Evolutionary conservation across 2,113 vertebrate genomes (phyloP), one percentile per base, ranked within the genome.

Genomic region (Anarrhichthys ocellatus): DNA sequence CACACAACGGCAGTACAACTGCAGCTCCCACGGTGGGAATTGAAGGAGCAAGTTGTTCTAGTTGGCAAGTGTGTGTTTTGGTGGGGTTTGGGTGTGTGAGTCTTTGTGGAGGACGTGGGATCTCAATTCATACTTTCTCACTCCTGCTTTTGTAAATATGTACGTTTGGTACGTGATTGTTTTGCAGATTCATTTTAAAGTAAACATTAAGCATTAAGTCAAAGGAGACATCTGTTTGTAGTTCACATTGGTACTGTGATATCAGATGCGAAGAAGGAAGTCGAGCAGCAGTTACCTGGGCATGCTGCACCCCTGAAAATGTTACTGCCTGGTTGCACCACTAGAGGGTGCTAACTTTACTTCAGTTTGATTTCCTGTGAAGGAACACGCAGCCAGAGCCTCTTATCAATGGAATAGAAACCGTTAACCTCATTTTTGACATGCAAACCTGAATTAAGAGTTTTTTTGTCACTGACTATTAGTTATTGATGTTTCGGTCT

Each of bases 41-140:
- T 22, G 56, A 46, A 58, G 74, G 6, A n/a, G 62, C 22, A 48
- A 15, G 22, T 42, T 62, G 7, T 22, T 76, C 34, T 75, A 14
- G 11, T 75, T 75, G 63, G 54, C 88, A 52, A 85, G 80, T 88
- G 56, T 91, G 59, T 87, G 81, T 68, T 81, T 87, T 73, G 76
- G 83, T 59, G 73, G 29, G 78, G 69, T 77, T 71, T 54, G 38
- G 52, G 50, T 76, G 58, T 65, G 58, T 32, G 56, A 64, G 64
- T 69, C 48, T 82, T 72, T 34, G 20, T 24, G 3, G 46, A 81
- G 59, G 42, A 50, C 6, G 17, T 17, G 0, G 22, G 40, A 63
- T 64, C 18, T 46, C 32, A 0, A 44, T 63, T 81, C 38, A 64
- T 20, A 56, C 63, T 72, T 44, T 4, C 24, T 44, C 20, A 8